Percentiles rank a stretch among this genome's conserved stretches.
phyloP scores from a whole-genome alignment of 2,797 vertebrate species.

The Sebastes hopkinsi region DNA sequence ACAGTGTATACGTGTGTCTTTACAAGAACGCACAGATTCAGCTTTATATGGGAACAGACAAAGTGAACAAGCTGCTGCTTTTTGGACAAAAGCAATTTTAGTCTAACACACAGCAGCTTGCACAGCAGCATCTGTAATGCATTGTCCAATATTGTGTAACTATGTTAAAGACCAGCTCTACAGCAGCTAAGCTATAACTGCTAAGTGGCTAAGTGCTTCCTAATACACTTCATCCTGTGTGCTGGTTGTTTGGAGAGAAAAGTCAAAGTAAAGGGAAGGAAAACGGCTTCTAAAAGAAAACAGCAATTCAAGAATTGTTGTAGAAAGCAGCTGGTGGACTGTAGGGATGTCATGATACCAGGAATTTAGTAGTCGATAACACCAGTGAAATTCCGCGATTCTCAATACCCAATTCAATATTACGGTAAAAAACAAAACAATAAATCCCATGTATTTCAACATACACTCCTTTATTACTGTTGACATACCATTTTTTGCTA shows the following conservation, averaged over 20 bases:
- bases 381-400: no score
- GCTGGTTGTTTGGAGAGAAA: constrained; percentile 31
- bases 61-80: not conserved
- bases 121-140: constrained; percentile 34
- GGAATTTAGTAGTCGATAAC: not conserved
- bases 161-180: constrained; percentile 54
- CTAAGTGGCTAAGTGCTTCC: constrained; percentile 72
- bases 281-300: constrained; percentile 23
- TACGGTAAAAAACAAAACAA: no score
- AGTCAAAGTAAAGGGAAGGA: constrained; percentile 31
- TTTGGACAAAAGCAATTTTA: constrained; percentile 23
- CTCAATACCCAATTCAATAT: no score
- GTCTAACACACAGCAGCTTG: constrained; percentile 7
- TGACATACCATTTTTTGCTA: rapidly evolving
- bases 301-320: not conserved
- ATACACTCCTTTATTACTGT: no score
- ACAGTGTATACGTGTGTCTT: not conserved
- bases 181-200: constrained; percentile 53
- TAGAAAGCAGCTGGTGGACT: constrained; percentile 4
- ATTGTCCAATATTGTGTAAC: constrained; percentile 57
- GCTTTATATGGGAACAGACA: not conserved
- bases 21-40: not conserved
- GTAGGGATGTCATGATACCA: not conserved
- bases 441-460: no score
- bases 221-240: constrained; percentile 52